Evolutionary conservation across 1,140 invertebrate species (phyloP), one percentile per base, ranked within the genome.

Genomic region (Calephelis virginiensis): DNA sequence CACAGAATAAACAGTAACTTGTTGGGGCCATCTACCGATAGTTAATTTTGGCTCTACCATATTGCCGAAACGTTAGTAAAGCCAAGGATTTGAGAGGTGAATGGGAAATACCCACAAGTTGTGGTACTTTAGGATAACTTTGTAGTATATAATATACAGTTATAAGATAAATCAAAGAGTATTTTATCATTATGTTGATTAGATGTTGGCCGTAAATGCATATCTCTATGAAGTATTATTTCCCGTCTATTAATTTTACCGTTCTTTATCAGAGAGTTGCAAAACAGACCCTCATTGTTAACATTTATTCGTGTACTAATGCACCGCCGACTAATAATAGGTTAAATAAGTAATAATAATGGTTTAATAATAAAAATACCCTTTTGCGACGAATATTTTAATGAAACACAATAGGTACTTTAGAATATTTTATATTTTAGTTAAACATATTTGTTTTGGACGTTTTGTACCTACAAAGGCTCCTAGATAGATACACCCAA

Each of bases 281-380:
- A 9, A 43, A 28, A 28, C 17, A 53, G 17, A 10, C 14, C 50
- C 50, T 53, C 17, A 56, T 56, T 6, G 50, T 56, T 56, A 37
- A 28, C 9, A 14, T 8, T 14, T 56, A 56, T 28, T 17, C 17
- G n/a, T 56, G 17, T 14, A 61, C 49, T 69, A 61, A 49, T 43
- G 63, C 62, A 69, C 67, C 67, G 67, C 67, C 67, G 67, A 69
- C 49, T 69, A 64, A 65, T 65, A 38, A 50, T 64, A 64, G 61
- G 37, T 61, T 14, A 61, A 56, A 56, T 56, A 56, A 28, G 10
- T 56, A 56, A 56, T 28, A 56, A 17, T 53, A 53, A 8, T 11
- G 6, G 28, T 12, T 28, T 56, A 11, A 56, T 14, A 56, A 6
- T 10, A 56, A 28, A 56, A 56, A 56, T 56, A 14, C 13, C 11